Conservation (phyloP, 1,140 invertebrate species). For the Dufourea novaeangliae region DNA sequence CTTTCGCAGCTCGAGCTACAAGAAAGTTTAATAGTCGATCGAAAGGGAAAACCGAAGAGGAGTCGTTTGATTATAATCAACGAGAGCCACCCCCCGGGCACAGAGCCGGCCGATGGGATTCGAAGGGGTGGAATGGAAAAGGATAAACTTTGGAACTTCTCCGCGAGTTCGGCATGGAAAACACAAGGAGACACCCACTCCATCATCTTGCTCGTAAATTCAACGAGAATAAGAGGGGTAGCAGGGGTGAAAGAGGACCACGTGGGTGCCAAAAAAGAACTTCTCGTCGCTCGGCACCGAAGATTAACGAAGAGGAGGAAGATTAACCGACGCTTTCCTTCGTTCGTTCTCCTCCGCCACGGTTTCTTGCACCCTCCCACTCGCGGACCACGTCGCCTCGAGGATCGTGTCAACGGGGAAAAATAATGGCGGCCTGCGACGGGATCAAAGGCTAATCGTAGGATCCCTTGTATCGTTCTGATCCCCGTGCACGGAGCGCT, state of each 20-base stretch:
- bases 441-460: conserved; percentile 58
- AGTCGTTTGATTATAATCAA: conserved; percentile 24
- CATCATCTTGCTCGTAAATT: conserved; percentile 71
- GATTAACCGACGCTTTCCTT: conserved; percentile 63
- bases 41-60: background rate
- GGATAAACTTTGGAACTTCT: conserved; percentile 29
- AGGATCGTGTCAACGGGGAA: conserved; percentile 33
- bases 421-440: conserved; percentile 37
- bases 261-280: conserved; percentile 57
- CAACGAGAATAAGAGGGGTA: conserved; percentile 46
- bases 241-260: conserved; percentile 37
- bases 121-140: background rate
- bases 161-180: conserved; percentile 31
- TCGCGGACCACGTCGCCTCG: background rate
- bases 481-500: background rate
- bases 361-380: background rate
- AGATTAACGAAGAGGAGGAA: conserved; percentile 75
- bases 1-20: background rate
- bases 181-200: conserved; percentile 62
- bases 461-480: conserved; percentile 44
- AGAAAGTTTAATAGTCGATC: conserved; percentile 9
- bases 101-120: background rate
- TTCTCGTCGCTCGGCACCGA: conserved; percentile 62
- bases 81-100: background rate
- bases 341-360: conserved; percentile 8